Base-by-base conservation (phyloP, 1,140 invertebrate genomes). In the Pogonomyrmex californicus region DNA sequence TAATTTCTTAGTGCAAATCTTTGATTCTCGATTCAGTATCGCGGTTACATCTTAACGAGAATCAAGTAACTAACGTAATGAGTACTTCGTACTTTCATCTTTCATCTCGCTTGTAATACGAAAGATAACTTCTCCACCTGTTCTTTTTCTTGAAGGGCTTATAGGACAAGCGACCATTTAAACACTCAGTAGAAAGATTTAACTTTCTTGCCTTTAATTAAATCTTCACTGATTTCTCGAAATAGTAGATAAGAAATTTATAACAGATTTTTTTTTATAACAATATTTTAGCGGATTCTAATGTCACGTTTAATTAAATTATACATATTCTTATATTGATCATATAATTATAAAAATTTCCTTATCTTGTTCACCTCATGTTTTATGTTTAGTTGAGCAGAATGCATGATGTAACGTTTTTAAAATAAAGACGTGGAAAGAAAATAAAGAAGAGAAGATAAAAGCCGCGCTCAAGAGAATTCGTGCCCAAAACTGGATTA, bases 401-500 rank as follows among this genome's bases (percentile, higher is more conserved):
- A 85, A 89, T 58, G 87, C 41, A 10, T 56, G 66, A 58, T 36
- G 30, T 47, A n/a, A 30, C 12, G 49, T 49, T 68, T 65, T 68
- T 41, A 23, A 47, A 12, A 41, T 47, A 12, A 47, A 10, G 10
- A 30, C 14, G 10, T 17, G 47, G 47, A 49, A 78, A 68, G 36
- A 44, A 56, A 66, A 51, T 4, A 77, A 56, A 17, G 44, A 23
- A 62, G n/a, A 7, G 9, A 30, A 7, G 9, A 7, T 65, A 41
- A 54, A 58, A 62, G n/a, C 44, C 51, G 38, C 51, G 78, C 51
- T 41, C 12, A 60, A 56, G 79, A 30, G 60, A 87, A 79, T 71
- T 70, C 76, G 86, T 81, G 70, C 73, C 65, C 58, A 88, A 86
- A 91, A 91, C 87, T 91, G 73, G 86, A 91, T 91, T 90, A 85